A percentile compares a stretch with the other conserved stretches of the same genome.
Conservation (phyloP, 1,140 invertebrate species). For the Campoletis sonorensis region DNA sequence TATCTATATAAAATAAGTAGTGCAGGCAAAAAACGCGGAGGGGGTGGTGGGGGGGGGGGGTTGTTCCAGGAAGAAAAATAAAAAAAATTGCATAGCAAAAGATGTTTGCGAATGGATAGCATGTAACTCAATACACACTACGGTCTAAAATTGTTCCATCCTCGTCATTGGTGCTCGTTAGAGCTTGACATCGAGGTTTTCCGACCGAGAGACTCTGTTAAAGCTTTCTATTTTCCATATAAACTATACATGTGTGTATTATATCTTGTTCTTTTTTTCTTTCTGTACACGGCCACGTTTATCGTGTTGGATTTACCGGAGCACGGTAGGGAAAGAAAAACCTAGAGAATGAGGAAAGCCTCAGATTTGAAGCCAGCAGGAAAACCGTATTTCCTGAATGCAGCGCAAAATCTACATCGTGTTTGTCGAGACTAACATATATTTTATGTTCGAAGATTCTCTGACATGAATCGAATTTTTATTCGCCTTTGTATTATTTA, state of each 20-base stretch:
- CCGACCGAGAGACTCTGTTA: constrained; percentile 5
- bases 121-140: neutral
- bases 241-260: neutral
- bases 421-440: neutral
- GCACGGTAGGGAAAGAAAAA: neutral
- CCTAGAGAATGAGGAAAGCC: neutral
- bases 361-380: neutral
- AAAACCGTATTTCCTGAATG: neutral
- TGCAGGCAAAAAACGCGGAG: neutral
- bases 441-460: too few species aligned
- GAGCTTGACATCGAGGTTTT: constrained; percentile 1
- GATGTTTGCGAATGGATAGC: neutral
- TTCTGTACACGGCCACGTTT: neutral
- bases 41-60: too few species aligned
- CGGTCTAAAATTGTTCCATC: constrained; percentile 7
- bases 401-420: neutral
- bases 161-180: constrained; percentile 5
- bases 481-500: too few species aligned
- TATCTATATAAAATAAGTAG: neutral
- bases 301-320: neutral
- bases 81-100: neutral
- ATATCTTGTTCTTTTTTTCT: neutral
- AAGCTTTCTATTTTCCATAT: neutral
- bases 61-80: neutral
- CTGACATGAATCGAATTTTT: too few species aligned